Evolutionary conservation across 2,888 invertebrate species (phyloP).

Genomic region (Nineta flava): DNA sequence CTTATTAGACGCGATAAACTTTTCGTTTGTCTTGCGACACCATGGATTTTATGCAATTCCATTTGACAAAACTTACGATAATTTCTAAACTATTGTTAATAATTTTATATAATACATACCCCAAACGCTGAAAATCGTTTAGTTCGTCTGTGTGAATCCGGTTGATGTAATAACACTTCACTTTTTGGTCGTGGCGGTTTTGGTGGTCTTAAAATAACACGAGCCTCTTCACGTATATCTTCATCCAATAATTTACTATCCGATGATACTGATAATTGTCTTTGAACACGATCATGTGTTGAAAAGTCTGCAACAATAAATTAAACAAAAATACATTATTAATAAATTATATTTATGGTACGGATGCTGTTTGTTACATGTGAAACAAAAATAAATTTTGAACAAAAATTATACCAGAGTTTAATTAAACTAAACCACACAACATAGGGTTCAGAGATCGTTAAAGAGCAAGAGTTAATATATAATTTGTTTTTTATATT

Average conservation of each 20-base stretch:
- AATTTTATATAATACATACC: constrained; percentile 39
- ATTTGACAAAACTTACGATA: no score
- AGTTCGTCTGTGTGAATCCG: constrained; percentile 58
- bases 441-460: no score
- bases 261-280: constrained; percentile 81
- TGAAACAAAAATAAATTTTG: not conserved
- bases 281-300: constrained; percentile 67
- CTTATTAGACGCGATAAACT: no score
- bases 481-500: no score
- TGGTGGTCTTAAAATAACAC: constrained; percentile 77
- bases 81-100: no score
- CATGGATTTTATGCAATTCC: no score
- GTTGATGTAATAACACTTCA: constrained; percentile 78
- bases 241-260: constrained; percentile 85
- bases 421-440: no score
- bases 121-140: constrained; percentile 95
- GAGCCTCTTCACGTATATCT: constrained; percentile 74
- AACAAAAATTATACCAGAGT: no score
- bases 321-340: not conserved
- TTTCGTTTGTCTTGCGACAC: no score
- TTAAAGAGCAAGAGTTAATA: no score
- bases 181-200: constrained; percentile 91
- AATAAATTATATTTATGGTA: no score
- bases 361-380: no score
- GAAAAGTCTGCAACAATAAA: constrained; percentile 44